Base-by-base conservation (phyloP, 1,140 invertebrate species). In the Drosophila nasuta region DNA sequence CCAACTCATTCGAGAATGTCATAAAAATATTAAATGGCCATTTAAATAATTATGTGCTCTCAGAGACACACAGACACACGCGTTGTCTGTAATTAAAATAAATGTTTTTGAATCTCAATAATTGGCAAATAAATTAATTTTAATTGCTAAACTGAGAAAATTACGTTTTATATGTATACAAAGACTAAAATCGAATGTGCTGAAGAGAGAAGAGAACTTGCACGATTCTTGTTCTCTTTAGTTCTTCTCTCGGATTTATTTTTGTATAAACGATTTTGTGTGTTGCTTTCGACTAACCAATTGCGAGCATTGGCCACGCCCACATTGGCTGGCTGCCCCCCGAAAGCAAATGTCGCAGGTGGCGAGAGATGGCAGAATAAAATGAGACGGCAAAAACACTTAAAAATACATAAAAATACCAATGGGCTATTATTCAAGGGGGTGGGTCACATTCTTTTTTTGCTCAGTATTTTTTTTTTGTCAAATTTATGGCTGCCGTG, bases 391-490 rank as follows among this genome's bases (percentile, higher is more conserved):
- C 33, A 51, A 45, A 75, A 82, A 89, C 83, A 88, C 85, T 88
- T 88, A 88, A 88, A 83, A 88, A 88, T 88, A 88, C 83, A 88
- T 88, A 88, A 88, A 88, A 88, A 88, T 88, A 81, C 83, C 83
- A 88, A 83, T 82, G 75, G 46, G 68, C 64, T 11, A 30, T 62
- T 52, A 54, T 33, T 35, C 13, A 15, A 6, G 46, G 41, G 4
- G 28, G n/a, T 11, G 59, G 38, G 64, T 8, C 41, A 43, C 38
- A 25, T 15, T 13, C 8, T 30, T 51, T 51, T 33, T 35, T 54
- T 60, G 33, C 33, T 33, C 6, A 3, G 5, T 8, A 59, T 33
- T 62, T 69, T 59, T 69, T 62, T 65, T 49, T 58, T 68, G 77
- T 64, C 67, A 75, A 79, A 62, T 81, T 86, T 81, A 87, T 86